Base-by-base conservation (phyloP, 64 coral and sea anemone species). In the Actinia equina region DNA sequence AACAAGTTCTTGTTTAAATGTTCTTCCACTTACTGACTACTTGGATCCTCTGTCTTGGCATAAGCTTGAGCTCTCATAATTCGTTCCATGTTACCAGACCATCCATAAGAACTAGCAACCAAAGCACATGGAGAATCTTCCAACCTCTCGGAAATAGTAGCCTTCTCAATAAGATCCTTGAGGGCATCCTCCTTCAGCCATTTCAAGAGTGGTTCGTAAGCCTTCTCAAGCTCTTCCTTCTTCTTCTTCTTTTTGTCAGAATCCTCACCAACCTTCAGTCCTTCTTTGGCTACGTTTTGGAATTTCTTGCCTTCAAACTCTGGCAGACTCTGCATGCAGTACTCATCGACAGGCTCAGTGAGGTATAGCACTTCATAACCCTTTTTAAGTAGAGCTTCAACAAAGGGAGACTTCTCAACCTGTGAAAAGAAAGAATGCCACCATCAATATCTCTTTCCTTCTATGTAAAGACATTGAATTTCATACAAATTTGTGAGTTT, bases 271-370 rank as follows among this genome's bases (percentile, higher is more conserved):
- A 99, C 89, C 82, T 99, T 99, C 63, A 99, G 59, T 26, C 97
- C 97, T 84, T 99, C 97, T 63, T 99, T 99, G 5, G 97, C 97
- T 1, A 95, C 97, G 84, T 99, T 99, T 65, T 99, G 97, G 97
- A 99, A 99, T 80, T 99, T 99, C 86, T 99, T 99, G 83, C 97
- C 97, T 87, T 99, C 97, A 71, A 99, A 99, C 44, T 99, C 97
- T 10, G 97, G 97, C 19, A 99, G 82, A 76, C 97, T 99, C 88
- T 99, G 97, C 59, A 99, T 99, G 64, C 97, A 99, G 82, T 99
- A 99, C 20, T 99, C 97, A 91, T 99, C 97, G 0, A 99, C 97
- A 86, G 97, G 93, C 19, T 99, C 97, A 22, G 91, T 88, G n/a
- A 99, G 91, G 83, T 91, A 99, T 44, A 99, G 57, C 4, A 99